Base-by-base conservation (phyloP, 35 echinoderm and acorn worm genomes). In the Ptychodera flava region DNA sequence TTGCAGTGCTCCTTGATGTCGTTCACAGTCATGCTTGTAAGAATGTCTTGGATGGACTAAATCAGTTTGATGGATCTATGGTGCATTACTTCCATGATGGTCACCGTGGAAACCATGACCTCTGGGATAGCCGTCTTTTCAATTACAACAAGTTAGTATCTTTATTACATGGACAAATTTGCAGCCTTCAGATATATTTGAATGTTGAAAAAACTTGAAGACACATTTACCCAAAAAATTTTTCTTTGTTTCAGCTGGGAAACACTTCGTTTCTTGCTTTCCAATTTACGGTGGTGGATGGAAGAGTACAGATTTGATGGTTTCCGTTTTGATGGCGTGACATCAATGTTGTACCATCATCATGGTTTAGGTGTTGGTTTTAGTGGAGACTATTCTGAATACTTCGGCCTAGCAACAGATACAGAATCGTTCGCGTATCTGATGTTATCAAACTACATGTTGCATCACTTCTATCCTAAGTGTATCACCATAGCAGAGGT, bases 11-110 rank as follows among this genome's bases (percentile, higher is more conserved):
- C 35, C 80, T 98, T n/a, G 95, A 98, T 84, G 90, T 98, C 15
- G 95, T 98, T 31, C 95, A 98, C 37, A 98, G 95, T 81, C 95
- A 98, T 86, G 92, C 95, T 28, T 92, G 92, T 22, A 98, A 98
- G 76, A 98, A 98, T 81, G 92, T 94, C 0, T 80, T 98, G 10
- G 95, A 98, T 88, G 95, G 95, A 16, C 80, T 98, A 12, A 98
- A 98, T 78, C 78, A 94, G 32, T 98, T 94, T 88, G 95, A 98
- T 83, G 95, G 95, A 22, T 87, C 90, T 0, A 88, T 91, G 27
- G 79, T 90, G 29, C 93, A 92, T 88, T 98, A 90, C 92, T 98
- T 98, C 82, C 95, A 98, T 89, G 78, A 86, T 28, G 95, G 95
- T 0, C 78, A 80, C 35, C 86, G 95, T 30, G 95, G 95, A 52